Conservation (phyloP, 2,888 invertebrate genomes). For the Andrena fulva region DNA sequence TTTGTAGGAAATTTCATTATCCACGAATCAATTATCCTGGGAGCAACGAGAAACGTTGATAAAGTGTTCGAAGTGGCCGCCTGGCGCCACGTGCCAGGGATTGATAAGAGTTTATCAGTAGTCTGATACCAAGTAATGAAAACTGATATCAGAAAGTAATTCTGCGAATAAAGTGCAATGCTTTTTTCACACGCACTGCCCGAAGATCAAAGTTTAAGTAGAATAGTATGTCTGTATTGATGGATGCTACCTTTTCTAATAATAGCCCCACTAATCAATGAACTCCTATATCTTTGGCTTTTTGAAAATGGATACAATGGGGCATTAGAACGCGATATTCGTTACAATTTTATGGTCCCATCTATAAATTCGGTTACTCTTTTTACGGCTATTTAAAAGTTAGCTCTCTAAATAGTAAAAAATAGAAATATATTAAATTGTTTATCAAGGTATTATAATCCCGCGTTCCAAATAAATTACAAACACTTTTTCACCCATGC, state of each 20-base stretch:
- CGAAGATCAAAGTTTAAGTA: no score
- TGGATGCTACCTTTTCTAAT: background rate
- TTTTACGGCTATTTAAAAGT: no score
- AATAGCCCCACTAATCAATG: background rate
- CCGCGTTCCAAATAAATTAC: no score
- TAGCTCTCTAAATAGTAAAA: no score
- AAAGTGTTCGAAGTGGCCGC: background rate
- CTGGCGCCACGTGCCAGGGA: constrained; percentile 20
- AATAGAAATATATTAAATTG: no score
- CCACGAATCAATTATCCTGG: background rate
- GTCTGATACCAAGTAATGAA: background rate
- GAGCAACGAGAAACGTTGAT: background rate
- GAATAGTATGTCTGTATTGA: background rate
- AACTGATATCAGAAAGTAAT: background rate
- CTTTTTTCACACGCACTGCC: no score
- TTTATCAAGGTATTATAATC: no score
- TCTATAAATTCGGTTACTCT: no score
- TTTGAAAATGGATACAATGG: background rate
- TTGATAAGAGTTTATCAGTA: background rate
- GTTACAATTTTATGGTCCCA: no score
- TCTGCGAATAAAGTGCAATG: no score
- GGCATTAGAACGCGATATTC: background rate
- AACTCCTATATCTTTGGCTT: background rate
- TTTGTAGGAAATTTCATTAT: background rate
- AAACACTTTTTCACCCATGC: no score